These are phyloP conservation scores for Anaspis maculata DNA, from an alignment of 2,888 invertebrate species.

Conservation along the genomic window DNA sequence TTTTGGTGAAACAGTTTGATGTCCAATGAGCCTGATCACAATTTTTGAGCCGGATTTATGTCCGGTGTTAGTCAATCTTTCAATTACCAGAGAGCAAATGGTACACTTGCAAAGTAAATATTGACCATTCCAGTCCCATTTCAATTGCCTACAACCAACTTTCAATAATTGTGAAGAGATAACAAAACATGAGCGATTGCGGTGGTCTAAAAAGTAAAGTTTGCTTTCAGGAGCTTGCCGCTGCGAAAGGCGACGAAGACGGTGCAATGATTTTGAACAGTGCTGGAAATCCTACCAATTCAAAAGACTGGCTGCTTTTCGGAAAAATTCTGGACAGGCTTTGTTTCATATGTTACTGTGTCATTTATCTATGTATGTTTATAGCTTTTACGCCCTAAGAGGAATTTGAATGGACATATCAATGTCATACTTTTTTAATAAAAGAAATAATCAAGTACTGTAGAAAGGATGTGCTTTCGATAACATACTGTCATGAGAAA, in stretches of 20 bases:
- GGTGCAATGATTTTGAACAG: conserved; percentile 23
- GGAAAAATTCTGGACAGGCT: conserved; percentile 35
- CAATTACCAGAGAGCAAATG: not conserved
- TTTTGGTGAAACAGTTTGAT: no score
- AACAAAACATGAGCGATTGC: no score
- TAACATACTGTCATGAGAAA: not conserved
- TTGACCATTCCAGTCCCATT: not conserved
- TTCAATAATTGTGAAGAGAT: no score
- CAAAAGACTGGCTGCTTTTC: conserved; percentile 34
- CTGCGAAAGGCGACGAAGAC: conserved; percentile 34
- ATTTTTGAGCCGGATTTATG: no score
- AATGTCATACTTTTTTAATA: no score
- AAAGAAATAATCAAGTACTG: no score
- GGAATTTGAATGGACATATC: not conserved
- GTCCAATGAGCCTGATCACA: no score
- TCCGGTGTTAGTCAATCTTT: no score
- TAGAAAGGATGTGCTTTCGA: no score
- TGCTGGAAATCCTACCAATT: conserved; percentile 13
- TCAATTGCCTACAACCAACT: no score
- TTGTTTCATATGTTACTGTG: conserved; percentile 26
- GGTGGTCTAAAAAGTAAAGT: no score
- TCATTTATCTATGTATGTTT: conserved; percentile 31
- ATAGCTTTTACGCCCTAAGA: conserved; percentile 26
- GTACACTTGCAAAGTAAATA: not conserved
- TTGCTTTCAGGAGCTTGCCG: conserved; percentile 29